Evolutionary conservation across 1,140 invertebrate species (phyloP).

Genomic region (Euura saliciscinereae): DNA sequence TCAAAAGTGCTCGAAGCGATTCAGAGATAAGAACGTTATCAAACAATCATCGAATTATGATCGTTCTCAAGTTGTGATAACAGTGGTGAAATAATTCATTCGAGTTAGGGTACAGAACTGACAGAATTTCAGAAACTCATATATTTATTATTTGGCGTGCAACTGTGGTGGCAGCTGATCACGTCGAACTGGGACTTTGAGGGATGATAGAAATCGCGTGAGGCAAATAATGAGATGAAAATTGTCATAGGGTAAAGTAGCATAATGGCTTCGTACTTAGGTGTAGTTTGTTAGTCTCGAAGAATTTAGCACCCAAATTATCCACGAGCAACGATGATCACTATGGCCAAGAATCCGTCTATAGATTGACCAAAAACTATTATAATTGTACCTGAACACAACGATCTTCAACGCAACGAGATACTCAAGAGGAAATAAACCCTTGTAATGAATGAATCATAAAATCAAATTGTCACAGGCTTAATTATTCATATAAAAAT

Average conservation of each 20-base stretch:
- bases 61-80: no score
- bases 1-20: no score
- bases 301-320: not conserved
- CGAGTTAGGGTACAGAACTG: no score
- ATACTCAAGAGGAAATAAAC: not conserved
- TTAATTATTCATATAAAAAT: no score
- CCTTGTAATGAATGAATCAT: not conserved
- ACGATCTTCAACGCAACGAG: constrained; percentile 29
- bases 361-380: not conserved
- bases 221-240: not conserved
- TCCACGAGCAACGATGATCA: not conserved
- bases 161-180: no score
- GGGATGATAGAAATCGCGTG: not conserved
- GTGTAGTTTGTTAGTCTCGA: not conserved
- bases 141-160: no score
- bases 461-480: no score
- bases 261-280: not conserved
- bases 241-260: not conserved
- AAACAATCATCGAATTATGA: no score
- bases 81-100: no score
- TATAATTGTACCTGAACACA: constrained; percentile 34
- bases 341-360: no score
- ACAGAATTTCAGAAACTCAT: no score
- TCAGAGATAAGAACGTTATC: no score
- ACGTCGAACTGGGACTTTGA: not conserved